These are phyloP conservation scores for Bombus waltoni DNA, from an alignment of 1,140 invertebrate species.

Conservation along the genomic window DNA sequence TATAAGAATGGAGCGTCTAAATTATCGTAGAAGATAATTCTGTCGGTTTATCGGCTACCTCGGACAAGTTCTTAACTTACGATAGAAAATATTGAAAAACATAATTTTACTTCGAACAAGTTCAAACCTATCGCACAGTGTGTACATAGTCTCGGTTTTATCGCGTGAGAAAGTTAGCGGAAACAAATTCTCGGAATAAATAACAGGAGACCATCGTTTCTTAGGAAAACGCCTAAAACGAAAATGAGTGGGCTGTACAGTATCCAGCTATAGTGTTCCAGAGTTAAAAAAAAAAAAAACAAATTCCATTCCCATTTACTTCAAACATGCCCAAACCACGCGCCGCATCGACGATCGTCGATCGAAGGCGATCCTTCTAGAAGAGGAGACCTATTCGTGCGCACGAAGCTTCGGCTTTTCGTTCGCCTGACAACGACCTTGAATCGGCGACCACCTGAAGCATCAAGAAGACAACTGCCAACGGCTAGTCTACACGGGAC, in stretches of 20 bases:
- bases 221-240: background rate
- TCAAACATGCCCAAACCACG: background rate
- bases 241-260: background rate
- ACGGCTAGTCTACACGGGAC: background rate
- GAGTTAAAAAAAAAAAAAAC: background rate
- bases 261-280: background rate
- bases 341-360: background rate
- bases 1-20: too few species aligned
- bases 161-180: too few species aligned
- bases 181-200: background rate
- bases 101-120: background rate
- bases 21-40: too few species aligned
- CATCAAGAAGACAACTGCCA: conserved; percentile 24
- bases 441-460: conserved; percentile 46
- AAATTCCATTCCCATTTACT: background rate
- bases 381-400: background rate
- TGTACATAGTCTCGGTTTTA: too few species aligned
- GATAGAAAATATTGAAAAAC: background rate
- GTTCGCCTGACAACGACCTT: conserved; percentile 38
- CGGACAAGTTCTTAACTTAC: background rate
- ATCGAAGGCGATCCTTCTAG: background rate
- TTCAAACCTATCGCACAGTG: too few species aligned
- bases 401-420: background rate
- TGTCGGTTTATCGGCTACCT: too few species aligned
- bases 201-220: background rate